phyloP scores from a whole-genome alignment of 2,888 invertebrate species.

The Xanthia togata region DNA sequence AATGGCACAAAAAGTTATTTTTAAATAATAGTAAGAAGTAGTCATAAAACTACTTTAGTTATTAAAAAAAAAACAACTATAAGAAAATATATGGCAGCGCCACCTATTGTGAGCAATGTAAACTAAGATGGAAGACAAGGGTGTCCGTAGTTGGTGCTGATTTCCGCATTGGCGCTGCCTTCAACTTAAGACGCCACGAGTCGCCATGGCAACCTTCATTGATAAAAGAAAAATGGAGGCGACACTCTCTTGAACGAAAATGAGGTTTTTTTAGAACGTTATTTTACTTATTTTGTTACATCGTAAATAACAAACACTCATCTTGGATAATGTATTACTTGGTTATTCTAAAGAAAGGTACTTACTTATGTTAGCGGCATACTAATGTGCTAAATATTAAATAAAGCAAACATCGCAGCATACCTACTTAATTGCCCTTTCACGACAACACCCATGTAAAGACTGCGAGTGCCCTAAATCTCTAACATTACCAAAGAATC shows the following conservation, averaged over 20 bases:
- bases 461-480: neutral
- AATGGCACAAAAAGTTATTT: neutral
- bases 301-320: neutral
- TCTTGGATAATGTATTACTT: neutral
- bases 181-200: slow-evolving; percentile 30
- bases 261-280: neutral
- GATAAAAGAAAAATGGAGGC: slow-evolving; percentile 9
- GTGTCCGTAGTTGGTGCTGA: slow-evolving; percentile 41
- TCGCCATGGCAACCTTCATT: slow-evolving; percentile 53
- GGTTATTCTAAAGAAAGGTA: neutral
- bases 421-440: neutral
- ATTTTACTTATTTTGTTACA: neutral
- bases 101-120: slow-evolving; percentile 43
- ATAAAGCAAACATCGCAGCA: neutral
- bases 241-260: slow-evolving; percentile 7
- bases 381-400: neutral
- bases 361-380: neutral
- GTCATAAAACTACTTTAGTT: neutral
- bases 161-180: slow-evolving; percentile 58
- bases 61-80: too few species aligned
- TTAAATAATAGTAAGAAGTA: too few species aligned
- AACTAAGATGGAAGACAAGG: slow-evolving; percentile 47
- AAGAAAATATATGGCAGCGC: slow-evolving; percentile 36
- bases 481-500: neutral
- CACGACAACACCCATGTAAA: neutral